Evolutionary conservation across 2,113 vertebrate species (phyloP).

Genomic region (Silurus meridionalis): DNA sequence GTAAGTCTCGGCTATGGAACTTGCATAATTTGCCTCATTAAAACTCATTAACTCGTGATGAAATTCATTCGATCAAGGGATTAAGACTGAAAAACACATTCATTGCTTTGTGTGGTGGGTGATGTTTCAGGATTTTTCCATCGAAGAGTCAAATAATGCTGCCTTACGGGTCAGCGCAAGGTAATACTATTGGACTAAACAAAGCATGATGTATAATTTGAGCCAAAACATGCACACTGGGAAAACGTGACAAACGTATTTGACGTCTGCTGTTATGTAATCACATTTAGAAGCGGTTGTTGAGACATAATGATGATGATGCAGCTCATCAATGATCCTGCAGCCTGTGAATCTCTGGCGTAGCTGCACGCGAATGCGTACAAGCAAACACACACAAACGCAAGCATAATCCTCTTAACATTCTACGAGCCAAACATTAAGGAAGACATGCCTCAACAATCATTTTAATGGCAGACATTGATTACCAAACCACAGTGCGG

Average conservation of each 20-base stretch:
- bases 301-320: slow-evolving; percentile 3
- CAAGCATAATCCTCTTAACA: background rate
- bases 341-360: background rate
- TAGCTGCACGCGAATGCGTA: background rate
- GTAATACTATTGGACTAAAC: background rate
- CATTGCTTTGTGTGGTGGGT: background rate
- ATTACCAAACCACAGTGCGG: background rate
- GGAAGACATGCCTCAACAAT: background rate
- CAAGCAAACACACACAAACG: background rate
- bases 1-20: slow-evolving; percentile 15
- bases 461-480: background rate
- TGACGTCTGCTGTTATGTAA: background rate
- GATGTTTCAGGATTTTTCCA: background rate
- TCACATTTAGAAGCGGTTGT: slow-evolving; percentile 16
- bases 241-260: background rate
- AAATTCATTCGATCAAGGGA: slow-evolving; percentile 17
- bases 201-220: background rate
- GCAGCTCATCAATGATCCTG: background rate
- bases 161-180: background rate
- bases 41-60: background rate
- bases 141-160: background rate
- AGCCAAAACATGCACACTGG: background rate
- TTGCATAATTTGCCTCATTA: slow-evolving; percentile 12
- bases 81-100: background rate
- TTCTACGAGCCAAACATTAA: background rate